These are phyloP conservation scores for Drosophila rubida DNA, from an alignment of 2,888 invertebrate genomes.

Conservation along the genomic window DNA sequence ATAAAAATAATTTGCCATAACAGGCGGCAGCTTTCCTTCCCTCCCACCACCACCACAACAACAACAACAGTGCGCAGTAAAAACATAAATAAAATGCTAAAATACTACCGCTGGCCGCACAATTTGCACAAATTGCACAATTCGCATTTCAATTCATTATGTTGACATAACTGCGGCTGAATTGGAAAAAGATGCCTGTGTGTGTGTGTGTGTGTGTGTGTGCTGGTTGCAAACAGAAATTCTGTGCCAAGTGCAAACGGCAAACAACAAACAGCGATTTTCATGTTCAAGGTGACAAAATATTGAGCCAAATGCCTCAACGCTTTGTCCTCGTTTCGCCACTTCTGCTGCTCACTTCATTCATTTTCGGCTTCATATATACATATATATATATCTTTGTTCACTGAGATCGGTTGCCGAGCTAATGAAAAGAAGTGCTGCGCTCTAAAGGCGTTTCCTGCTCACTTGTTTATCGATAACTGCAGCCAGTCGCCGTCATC, in stretches of 20 bases:
- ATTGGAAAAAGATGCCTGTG: neutral
- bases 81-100: constrained; percentile 28
- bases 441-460: neutral
- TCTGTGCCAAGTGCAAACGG: constrained; percentile 81
- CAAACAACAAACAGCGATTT: constrained; percentile 58
- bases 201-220: constrained; percentile 41
- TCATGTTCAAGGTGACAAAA: constrained; percentile 82
- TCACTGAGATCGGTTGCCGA: no score
- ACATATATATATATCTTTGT: neutral
- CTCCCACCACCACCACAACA: constrained; percentile 46
- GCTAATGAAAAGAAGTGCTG: no score
- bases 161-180: constrained; percentile 25
- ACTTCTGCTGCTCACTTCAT: neutral
- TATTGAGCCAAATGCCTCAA: constrained; percentile 66
- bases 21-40: constrained; percentile 31
- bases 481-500: constrained; percentile 5
- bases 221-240: constrained; percentile 51
- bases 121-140: constrained; percentile 32
- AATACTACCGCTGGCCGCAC: constrained; percentile 25
- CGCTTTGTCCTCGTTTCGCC: constrained; percentile 22
- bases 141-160: constrained; percentile 31
- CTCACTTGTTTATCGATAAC: constrained; percentile 2
- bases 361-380: constrained; percentile 16
- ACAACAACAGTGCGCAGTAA: constrained; percentile 19
- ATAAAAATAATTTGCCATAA: constrained; percentile 73